phyloP scores from a whole-genome alignment of 2,888 invertebrate species.

The Lobophora halterata region DNA sequence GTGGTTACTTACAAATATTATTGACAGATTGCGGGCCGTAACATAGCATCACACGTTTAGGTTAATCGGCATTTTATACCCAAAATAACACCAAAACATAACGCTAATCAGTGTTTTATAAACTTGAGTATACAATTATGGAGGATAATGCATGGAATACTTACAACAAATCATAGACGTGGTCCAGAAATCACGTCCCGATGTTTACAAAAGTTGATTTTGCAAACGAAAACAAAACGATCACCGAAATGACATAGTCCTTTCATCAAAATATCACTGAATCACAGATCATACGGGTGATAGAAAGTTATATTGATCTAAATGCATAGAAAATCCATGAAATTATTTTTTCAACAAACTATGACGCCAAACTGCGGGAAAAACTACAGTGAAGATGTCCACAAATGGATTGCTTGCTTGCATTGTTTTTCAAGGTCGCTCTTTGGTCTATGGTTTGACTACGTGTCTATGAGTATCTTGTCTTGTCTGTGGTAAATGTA shows the following conservation, averaged over 20 bases:
- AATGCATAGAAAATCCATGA: slow-evolving; percentile 69
- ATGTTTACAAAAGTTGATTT: slow-evolving; percentile 75
- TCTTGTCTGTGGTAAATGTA: slow-evolving; percentile 27
- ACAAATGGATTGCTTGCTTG: slow-evolving; percentile 35
- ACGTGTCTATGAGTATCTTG: slow-evolving; percentile 39
- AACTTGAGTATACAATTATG: slow-evolving; percentile 44
- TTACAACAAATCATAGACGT: slow-evolving; percentile 80
- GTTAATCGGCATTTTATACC: slow-evolving; percentile 46
- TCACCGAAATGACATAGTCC: slow-evolving; percentile 66
- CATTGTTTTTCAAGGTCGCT: slow-evolving; percentile 57
- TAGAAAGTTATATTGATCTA: slow-evolving; percentile 56
- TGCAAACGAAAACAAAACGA: slow-evolving; percentile 52
- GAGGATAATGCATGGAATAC: slow-evolving; percentile 66
- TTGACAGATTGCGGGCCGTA: slow-evolving; percentile 45
- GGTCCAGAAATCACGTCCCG: slow-evolving; percentile 73
- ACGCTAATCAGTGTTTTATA: slow-evolving; percentile 34
- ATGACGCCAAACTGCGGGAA: slow-evolving; percentile 80
- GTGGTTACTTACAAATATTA: slow-evolving; percentile 43
- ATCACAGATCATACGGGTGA: slow-evolving; percentile 50
- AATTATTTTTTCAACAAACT: slow-evolving; percentile 64
- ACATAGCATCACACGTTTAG: slow-evolving; percentile 53
- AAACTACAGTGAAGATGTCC: slow-evolving; percentile 76
- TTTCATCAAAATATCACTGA: slow-evolving; percentile 55
- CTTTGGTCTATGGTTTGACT: slow-evolving; percentile 46
- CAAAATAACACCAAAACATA: slow-evolving; percentile 40